A percentile compares a stretch with the other conserved stretches of the same genome.
phyloP scores from a whole-genome alignment of 1,140 invertebrate genomes.

The Homalodisca vitripennis region DNA sequence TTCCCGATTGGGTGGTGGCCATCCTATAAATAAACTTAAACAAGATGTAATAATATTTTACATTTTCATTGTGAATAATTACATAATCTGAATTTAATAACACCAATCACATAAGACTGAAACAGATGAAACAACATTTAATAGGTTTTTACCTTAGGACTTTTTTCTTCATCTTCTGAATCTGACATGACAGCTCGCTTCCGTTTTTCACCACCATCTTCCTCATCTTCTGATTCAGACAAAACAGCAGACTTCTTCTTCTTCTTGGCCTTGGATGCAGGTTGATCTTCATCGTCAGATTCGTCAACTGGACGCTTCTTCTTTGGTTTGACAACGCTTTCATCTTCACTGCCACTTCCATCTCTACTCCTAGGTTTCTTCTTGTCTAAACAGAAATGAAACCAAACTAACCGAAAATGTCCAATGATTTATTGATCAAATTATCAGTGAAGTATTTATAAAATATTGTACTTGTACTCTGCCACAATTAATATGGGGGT shows the following conservation, averaged over 20 bases:
- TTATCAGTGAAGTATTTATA: too few relatives aligned
- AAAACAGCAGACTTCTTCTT: slow-evolving; percentile 46
- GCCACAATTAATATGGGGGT: too few relatives aligned
- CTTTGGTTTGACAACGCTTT: slow-evolving; percentile 27
- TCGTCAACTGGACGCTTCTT: slow-evolving; percentile 34
- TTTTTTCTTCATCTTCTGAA: slow-evolving; percentile 42
- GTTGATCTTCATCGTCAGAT: slow-evolving; percentile 30
- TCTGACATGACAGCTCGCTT: slow-evolving; percentile 45
- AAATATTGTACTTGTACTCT: too few relatives aligned
- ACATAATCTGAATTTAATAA: too few relatives aligned
- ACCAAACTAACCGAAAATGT: too few relatives aligned
- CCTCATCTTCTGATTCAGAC: slow-evolving; percentile 55
- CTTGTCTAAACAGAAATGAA: background rate
- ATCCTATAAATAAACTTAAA: too few relatives aligned
- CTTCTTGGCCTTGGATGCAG: background rate
- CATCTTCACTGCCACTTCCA: slow-evolving; percentile 33
- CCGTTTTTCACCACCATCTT: slow-evolving; percentile 41
- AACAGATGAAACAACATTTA: background rate
- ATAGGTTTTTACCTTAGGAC: slow-evolving; percentile 7
- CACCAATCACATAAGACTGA: too few relatives aligned
- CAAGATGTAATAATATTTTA: too few relatives aligned
- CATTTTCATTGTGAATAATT: too few relatives aligned
- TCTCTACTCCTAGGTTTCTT: background rate
- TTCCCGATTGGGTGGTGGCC: too few relatives aligned
- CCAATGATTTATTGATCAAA: too few relatives aligned